Evolutionary conservation across 2,888 invertebrate species (phyloP), one percentile per base, ranked within the genome.

Genomic region (Malthinus flaveolus): DNA sequence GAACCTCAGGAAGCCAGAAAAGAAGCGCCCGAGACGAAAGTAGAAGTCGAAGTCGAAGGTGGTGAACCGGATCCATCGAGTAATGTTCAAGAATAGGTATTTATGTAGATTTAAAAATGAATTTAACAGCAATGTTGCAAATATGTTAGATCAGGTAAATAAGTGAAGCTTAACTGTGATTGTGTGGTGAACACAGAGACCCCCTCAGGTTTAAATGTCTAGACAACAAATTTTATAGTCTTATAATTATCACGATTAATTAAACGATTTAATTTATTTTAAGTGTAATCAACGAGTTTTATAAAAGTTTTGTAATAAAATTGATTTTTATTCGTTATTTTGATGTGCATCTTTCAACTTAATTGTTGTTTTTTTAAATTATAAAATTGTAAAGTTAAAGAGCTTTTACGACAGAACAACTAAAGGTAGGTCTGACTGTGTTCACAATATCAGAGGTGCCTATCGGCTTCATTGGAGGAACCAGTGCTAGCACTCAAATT

Each of bases 401-500:
- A 42, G 39, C 23, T 15, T 42, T 42, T 3, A 15, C 15, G 11
- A 46, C 36, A 47, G 32, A 64, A 58, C 73, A 69, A 61, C 74
- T 65, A 72, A 78, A 78, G 77, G 77, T 77, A 78, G 77, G 77
- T 77, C 74, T 74, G 73, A 75, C 82, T 83, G 83, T 83, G 83
- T 84, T 83, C 83, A 75, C 74, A 68, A 73, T 78, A 77, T 78
- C 72, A 71, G 70, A 67, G 68, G 65, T 57, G n/a, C n/a, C n/a
- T n/a, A 57, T 61, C 67, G 64, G 75, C 78, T 65, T 67, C 67
- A 68, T 56, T 71, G 72, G 75, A 71, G 79, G 81, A 84, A 84
- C 87, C 75, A 82, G 87, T 84, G 88, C 85, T 86, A 84, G 85
- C 87, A 81, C 87, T 88, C 88, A 87, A 88, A 86, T 84, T 75